Conservation (phyloP, 2,888 invertebrate genomes). For the Gordius sp. region DNA sequence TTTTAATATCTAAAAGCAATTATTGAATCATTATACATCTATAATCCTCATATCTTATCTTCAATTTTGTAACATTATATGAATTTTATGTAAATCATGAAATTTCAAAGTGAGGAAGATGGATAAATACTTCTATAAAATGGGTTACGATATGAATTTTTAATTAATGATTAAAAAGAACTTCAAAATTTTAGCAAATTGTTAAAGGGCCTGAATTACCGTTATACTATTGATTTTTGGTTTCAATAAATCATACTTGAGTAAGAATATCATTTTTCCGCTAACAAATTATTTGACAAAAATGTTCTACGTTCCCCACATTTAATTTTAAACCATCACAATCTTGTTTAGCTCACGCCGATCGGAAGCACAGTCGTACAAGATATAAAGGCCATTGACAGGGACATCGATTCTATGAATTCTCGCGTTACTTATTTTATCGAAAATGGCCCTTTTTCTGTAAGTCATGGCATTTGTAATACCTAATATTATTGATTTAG, state of each 20-base stretch:
- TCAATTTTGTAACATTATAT: not conserved
- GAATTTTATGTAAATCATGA: not conserved
- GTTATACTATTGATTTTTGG: not conserved
- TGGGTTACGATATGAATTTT: not conserved
- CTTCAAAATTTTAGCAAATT: too few species aligned
- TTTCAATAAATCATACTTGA: too few species aligned
- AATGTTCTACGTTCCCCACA: too few species aligned
- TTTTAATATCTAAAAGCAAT: not conserved
- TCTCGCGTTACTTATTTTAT: not conserved
- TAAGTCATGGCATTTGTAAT: too few species aligned
- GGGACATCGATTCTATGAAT: not conserved
- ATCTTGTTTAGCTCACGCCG: not conserved
- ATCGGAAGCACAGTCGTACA: conserved; percentile 2
- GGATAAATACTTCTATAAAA: not conserved
- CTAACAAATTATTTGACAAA: too few species aligned
- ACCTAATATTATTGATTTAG: too few species aligned
- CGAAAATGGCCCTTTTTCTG: not conserved
- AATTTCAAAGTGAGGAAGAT: not conserved
- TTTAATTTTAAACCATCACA: too few species aligned
- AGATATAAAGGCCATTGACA: not conserved
- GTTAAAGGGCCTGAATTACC: not conserved
- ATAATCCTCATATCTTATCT: not conserved
- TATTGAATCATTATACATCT: not conserved
- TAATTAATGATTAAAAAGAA: not conserved
- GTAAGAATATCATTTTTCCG: too few species aligned